phyloP scores from a whole-genome alignment of 2,888 invertebrate species.

The Acholoe squamosa region DNA sequence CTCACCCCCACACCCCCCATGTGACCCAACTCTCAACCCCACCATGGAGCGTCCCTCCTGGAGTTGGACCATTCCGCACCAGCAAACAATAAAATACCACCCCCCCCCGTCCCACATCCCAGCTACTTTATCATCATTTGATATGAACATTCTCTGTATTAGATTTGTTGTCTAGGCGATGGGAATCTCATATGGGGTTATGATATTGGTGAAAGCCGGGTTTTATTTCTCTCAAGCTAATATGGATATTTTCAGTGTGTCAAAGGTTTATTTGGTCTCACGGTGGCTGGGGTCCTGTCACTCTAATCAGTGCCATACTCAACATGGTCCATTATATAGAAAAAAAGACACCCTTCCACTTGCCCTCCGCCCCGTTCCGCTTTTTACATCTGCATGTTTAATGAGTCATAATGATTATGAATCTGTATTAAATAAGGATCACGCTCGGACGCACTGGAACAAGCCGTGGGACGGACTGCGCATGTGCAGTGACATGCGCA shows the following conservation, averaged over 20 bases:
- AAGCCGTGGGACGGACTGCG: constrained; percentile 1
- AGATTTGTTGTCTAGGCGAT: not conserved
- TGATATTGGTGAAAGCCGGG: not conserved
- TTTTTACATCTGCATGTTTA: constrained; percentile 56
- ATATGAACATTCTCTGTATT: not conserved
- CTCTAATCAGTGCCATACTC: constrained; percentile 25
- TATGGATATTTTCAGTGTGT: not conserved
- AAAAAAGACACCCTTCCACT: not conserved
- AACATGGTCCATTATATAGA: not conserved
- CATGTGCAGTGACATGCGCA: constrained; percentile 36
- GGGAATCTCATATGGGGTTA: not conserved
- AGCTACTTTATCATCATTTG: not conserved
- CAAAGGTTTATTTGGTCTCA: not conserved
- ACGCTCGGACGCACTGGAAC: constrained; percentile 37
- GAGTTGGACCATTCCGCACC: not conserved
- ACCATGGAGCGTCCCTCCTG: not conserved
- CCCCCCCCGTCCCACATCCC: not conserved
- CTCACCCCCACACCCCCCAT: not conserved
- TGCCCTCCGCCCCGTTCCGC: constrained; percentile 20
- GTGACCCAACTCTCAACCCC: not conserved
- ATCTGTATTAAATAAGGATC: constrained; percentile 36
- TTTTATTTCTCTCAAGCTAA: not conserved
- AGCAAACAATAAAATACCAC: not conserved
- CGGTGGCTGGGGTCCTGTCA: not conserved
- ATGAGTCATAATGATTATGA: constrained; percentile 58